Conservation (phyloP, 2,888 invertebrate species). For the Rhagonycha fulva region DNA sequence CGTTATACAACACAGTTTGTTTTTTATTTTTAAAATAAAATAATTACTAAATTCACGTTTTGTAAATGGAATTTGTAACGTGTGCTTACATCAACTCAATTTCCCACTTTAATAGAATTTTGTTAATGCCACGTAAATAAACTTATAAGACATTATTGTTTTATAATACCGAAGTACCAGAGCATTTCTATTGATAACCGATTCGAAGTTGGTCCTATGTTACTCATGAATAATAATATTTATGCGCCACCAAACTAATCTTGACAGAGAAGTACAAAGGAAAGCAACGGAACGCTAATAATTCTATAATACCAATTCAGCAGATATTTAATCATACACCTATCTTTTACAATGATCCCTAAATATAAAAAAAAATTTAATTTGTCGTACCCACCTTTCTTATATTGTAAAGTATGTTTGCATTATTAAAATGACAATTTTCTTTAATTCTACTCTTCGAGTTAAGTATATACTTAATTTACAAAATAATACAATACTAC, state of each 20-base stretch:
- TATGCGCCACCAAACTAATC: conserved; percentile 4
- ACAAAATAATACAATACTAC: background rate
- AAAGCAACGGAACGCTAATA: conserved; percentile 12
- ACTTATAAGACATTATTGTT: background rate
- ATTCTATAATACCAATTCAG: conserved; percentile 22
- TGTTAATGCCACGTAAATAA: background rate
- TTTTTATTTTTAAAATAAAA: no score
- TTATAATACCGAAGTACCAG: background rate
- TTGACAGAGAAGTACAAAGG: conserved; percentile 10
- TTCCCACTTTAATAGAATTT: background rate
- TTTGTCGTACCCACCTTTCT: no score
- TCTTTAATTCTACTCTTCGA: background rate
- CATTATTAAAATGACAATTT: background rate
- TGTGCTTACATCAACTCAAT: background rate
- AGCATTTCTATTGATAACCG: background rate
- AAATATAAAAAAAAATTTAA: background rate
- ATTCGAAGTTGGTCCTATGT: background rate
- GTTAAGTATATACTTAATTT: background rate
- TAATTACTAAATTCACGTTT: background rate
- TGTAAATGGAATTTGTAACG: background rate
- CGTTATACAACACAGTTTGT: background rate
- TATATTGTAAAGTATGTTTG: background rate
- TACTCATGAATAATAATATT: conserved; percentile 8
- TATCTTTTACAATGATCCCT: background rate
- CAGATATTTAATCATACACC: conserved; percentile 4